Percentiles rank a stretch among this genome's conserved stretches.
These are phyloP conservation scores for Lasioglossum malachurum DNA, from an alignment of 2,888 invertebrate species.

Conservation along the genomic window DNA sequence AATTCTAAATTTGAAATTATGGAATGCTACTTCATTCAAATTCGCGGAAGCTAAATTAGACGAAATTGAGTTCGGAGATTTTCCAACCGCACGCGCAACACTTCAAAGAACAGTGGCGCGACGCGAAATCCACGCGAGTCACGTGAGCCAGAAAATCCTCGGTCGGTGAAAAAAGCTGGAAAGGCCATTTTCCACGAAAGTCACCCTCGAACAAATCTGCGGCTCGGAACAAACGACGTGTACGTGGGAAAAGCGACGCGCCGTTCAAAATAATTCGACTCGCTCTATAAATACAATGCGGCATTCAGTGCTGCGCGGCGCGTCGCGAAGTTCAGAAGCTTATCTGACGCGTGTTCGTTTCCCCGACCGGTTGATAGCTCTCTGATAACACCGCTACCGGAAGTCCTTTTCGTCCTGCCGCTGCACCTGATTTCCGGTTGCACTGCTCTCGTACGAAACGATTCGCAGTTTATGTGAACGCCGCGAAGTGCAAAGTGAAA, in stretches of 20 bases:
- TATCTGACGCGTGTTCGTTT: conserved; percentile 38
- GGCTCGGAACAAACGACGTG: conserved; percentile 57
- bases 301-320: conserved; percentile 83
- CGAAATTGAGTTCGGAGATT: neutral
- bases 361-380: conserved; percentile 1
- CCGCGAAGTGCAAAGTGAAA: neutral
- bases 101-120: neutral
- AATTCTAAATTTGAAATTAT: neutral
- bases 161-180: neutral
- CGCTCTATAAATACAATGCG: conserved; percentile 85
- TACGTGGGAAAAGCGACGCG: conserved; percentile 79
- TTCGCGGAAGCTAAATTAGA: neutral
- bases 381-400: conserved; percentile 24
- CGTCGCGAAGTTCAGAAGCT: conserved; percentile 82
- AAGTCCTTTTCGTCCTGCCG: neutral
- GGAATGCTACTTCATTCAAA: neutral
- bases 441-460: neutral
- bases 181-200: conserved; percentile 18
- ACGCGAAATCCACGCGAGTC: neutral
- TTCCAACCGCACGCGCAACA: neutral
- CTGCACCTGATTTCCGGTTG: neutral
- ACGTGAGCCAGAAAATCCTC: neutral
- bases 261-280: conserved; percentile 81
- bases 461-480: neutral
- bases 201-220: conserved; percentile 24